Evolutionary conservation across 2,113 vertebrate genomes (phyloP).

Genomic region (Apeltes quadracus): DNA sequence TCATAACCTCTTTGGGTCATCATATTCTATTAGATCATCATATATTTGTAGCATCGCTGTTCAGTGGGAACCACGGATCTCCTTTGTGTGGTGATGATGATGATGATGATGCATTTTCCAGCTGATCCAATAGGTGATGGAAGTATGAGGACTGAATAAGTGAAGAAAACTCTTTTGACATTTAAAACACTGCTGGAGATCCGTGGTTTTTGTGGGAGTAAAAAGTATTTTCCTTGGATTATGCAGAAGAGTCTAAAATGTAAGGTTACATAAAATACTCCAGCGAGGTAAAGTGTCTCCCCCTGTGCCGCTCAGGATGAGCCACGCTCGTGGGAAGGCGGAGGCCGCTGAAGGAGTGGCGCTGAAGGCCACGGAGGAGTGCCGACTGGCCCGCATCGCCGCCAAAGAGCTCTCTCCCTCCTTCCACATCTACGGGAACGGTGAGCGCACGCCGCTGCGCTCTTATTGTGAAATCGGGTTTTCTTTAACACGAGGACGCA

Average conservation of each 20-base stretch:
- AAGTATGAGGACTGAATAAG: neutral
- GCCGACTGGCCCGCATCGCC: slow-evolving; percentile 92
- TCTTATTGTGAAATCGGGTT: too few species aligned
- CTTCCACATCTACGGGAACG: slow-evolving; percentile 95
- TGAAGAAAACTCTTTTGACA: neutral
- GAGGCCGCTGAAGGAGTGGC: slow-evolving; percentile 91
- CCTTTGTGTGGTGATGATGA: neutral
- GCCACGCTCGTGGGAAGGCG: slow-evolving; percentile 93
- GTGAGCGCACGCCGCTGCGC: slow-evolving; percentile 78
- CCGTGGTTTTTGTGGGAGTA: neutral
- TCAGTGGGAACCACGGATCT: neutral
- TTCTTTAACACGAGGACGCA: too few species aligned
- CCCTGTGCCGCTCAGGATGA: slow-evolving; percentile 83
- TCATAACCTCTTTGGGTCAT: too few species aligned
- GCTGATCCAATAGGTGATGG: neutral
- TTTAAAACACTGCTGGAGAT: neutral
- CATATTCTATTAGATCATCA: neutral
- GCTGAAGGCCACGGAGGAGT: slow-evolving; percentile 93
- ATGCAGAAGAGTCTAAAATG: neutral
- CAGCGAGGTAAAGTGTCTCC: slow-evolving; percentile 9
- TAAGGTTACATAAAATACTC: neutral
- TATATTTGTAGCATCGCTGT: neutral
- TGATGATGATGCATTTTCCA: neutral
- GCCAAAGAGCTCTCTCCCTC: slow-evolving; percentile 99
- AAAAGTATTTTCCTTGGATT: neutral